A percentile compares a stretch with the other conserved stretches of the same genome.
phyloP scores from a whole-genome alignment of 2,888 invertebrate species.

The Minunthozetes semirufus region DNA sequence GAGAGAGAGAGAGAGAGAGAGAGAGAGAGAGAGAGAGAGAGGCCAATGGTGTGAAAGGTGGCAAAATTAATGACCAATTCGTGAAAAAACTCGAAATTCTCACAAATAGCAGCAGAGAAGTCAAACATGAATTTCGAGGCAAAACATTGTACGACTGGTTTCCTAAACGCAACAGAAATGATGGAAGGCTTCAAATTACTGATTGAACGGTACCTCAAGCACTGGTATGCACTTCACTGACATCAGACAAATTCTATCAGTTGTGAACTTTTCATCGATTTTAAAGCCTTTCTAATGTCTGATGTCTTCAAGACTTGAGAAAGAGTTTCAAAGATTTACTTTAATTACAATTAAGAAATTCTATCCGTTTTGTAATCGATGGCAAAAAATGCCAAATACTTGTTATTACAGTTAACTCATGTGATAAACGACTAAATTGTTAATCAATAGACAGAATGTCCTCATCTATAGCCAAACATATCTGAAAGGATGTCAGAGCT shows the following conservation, averaged over 20 bases:
- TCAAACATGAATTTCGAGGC: conserved; percentile 8
- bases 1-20: background rate
- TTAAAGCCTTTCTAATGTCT: background rate
- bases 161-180: background rate
- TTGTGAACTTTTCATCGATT: conserved; percentile 8
- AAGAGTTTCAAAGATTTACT: background rate
- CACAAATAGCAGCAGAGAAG: background rate
- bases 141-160: conserved; percentile 1
- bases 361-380: conserved; percentile 1
- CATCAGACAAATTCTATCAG: background rate
- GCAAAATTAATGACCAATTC: background rate
- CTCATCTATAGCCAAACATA: background rate
- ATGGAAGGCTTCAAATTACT: background rate
- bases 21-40: background rate
- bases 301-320: background rate
- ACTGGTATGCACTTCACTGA: conserved; percentile 17
- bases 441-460: too few relatives aligned
- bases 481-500: conserved; percentile 6
- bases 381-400: background rate
- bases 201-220: background rate
- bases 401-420: too few relatives aligned
- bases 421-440: too few relatives aligned
- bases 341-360: background rate
- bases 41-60: background rate
- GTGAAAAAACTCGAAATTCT: background rate